Percentiles rank a stretch among this genome's conserved stretches.
phyloP scores from a whole-genome alignment of 2,113 vertebrate species.

The Oostethus manadensis region DNA sequence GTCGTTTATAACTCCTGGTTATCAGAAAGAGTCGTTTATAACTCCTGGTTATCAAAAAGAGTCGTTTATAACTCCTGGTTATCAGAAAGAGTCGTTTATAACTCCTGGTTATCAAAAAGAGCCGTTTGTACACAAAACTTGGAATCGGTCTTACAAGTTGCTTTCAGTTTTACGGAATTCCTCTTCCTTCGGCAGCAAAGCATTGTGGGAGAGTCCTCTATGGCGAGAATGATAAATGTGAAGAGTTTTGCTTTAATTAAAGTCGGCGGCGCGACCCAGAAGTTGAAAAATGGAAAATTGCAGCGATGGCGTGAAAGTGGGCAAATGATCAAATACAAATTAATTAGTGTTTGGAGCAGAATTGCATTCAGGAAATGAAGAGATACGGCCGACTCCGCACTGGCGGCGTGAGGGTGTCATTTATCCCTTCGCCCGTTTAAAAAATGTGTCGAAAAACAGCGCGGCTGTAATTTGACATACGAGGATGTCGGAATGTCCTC shows the following conservation, averaged over 20 bases:
- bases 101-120: no score
- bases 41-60: no score
- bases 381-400: conserved; percentile 55
- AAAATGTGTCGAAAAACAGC: conserved; percentile 49
- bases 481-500: conserved; percentile 36
- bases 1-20: no score
- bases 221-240: conserved; percentile 27
- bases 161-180: not conserved
- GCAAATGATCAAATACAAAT: conserved; percentile 76
- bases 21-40: no score
- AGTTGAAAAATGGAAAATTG: conserved; percentile 59
- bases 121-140: no score
- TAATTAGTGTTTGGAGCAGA: conserved; percentile 73
- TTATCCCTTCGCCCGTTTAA: conserved; percentile 34
- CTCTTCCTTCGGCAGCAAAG: not conserved
- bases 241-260: conserved; percentile 71
- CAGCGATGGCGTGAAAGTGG: conserved; percentile 65
- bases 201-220: not conserved
- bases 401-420: conserved; percentile 42
- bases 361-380: conserved; percentile 73
- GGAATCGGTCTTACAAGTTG: not conserved
- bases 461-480: conserved; percentile 50
- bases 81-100: no score
- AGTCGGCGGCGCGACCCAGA: conserved; percentile 65
- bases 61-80: no score